Evolutionary conservation across 92 coral and sea anemone genomes (phyloP), one percentile per base, ranked within the genome.

Genomic region (Epizoanthus rinbou): DNA sequence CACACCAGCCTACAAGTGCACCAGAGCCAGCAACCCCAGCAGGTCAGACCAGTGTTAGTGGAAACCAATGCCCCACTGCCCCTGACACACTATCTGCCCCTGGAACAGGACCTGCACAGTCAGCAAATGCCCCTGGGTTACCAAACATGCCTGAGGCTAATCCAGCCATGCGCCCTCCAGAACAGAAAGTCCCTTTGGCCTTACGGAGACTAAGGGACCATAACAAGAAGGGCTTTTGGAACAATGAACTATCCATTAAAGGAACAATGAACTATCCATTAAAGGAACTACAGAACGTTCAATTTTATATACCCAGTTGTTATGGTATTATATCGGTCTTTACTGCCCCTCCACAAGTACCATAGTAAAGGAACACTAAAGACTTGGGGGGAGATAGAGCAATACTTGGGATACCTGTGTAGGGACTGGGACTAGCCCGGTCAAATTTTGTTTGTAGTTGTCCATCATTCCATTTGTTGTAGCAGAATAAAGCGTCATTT

Each of bases 111-210:
- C 62, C 17, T 14, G 62, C 62, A 57, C 62, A 57, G 62, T 8
- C 62, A 57, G n/a, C 62, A 57, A 57, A 14, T n/a, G 17, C 19
- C 19, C 17, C 19, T 3, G 19, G 62, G 62, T 57, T 57, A 73
- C 78, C 15, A 28, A 47, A 6, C 53, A 37, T 31, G 45, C 19
- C 78, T 41, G 54, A 25, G 35, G 0, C 78, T 14, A 67, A 31
- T 65, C 84, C 88, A 10, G 11, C 62, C 25, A 24, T 25, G 35
- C 62, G 22, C 37, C 71, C 71, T 14, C 62, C 78, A 25, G 78
- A 73, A 60, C 23, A 85, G 85, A 85, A 68, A 28, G 84, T 31
- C 8, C 62, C 84, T 4, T 69, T 78, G 79, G 88, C 85, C 70
- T 33, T 85, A 78, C 47, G 73, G 70, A 62, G 45, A 79, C 74